A percentile compares a stretch with the other conserved stretches of the same genome.
Conservation (phyloP, 2,888 invertebrate species). For the Myopa tessellatipennis region DNA sequence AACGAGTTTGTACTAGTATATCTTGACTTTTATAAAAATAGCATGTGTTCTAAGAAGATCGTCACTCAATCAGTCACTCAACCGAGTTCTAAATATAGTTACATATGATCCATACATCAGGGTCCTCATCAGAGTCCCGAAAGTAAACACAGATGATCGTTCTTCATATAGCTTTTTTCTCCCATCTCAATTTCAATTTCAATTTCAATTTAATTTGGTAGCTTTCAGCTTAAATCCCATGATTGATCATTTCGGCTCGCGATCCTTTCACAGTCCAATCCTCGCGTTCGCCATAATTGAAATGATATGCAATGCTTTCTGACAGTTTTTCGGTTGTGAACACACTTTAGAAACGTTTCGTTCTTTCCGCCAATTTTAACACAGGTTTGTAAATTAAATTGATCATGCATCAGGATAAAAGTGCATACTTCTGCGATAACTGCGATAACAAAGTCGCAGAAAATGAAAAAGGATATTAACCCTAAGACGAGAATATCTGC, state of each 20-base stretch:
- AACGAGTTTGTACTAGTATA: neutral
- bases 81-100: neutral
- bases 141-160: neutral
- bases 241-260: conserved; percentile 21
- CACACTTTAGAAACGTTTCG: neutral
- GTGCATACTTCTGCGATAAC: neutral
- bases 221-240: conserved; percentile 13
- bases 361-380: conserved; percentile 43
- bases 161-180: neutral
- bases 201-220: conserved; percentile 5
- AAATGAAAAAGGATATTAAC: neutral
- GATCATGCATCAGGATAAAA: conserved; percentile 33
- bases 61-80: neutral
- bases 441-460: no score
- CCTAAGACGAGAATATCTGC: neutral
- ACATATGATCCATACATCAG: neutral
- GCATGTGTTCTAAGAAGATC: no score
- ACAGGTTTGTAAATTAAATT: conserved; percentile 40
- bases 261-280: neutral
- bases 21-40: neutral
- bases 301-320: conserved; percentile 13
- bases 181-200: neutral
- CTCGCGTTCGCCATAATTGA: conserved; percentile 2
- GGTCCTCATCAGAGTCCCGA: neutral
- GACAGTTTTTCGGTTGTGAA: conserved; percentile 11